A percentile compares a stretch with the other conserved stretches of the same genome.
These are phyloP conservation scores for Aspidiotus rigidus DNA, from an alignment of 2,888 invertebrate species.

Conservation along the genomic window DNA sequence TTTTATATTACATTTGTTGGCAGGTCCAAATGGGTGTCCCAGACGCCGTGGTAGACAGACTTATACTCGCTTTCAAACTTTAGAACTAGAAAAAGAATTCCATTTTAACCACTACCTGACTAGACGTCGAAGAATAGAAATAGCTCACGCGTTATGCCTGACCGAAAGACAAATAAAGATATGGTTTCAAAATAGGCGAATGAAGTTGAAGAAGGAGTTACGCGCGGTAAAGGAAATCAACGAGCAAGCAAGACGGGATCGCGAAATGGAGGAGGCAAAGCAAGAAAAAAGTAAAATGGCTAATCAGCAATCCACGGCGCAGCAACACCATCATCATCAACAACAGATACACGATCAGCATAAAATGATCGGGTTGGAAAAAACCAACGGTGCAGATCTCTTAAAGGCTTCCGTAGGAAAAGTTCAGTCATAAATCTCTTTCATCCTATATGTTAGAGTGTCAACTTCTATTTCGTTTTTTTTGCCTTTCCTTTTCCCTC, in stretches of 20 bases:
- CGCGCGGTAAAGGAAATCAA: slow-evolving; percentile 73
- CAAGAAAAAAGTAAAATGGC: slow-evolving; percentile 67
- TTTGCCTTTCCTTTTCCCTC: background rate
- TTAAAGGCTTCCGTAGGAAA: slow-evolving; percentile 33
- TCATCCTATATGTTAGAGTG: slow-evolving; percentile 6
- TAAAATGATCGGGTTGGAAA: slow-evolving; percentile 53
- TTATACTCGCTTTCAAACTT: slow-evolving; percentile 94
- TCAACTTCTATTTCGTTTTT: background rate
- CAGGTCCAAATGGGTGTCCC: slow-evolving; percentile 93
- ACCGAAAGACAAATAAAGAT: slow-evolving; percentile 95
- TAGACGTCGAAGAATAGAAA: slow-evolving; percentile 90
- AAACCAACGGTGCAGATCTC: slow-evolving; percentile 40
- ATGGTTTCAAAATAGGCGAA: slow-evolving; percentile 75
- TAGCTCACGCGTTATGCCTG: slow-evolving; percentile 89
- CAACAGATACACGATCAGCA: slow-evolving; percentile 40
- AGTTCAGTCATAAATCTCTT: slow-evolving; percentile 32
- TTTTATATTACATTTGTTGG: slow-evolving; percentile 41
- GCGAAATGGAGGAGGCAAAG: slow-evolving; percentile 82
- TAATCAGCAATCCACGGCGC: slow-evolving; percentile 37
- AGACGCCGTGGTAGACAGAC: slow-evolving; percentile 91
- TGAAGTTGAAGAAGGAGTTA: slow-evolving; percentile 41
- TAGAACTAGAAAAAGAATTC: slow-evolving; percentile 97
- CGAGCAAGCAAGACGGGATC: slow-evolving; percentile 81
- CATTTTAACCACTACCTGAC: slow-evolving; percentile 97
- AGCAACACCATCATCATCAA: slow-evolving; percentile 38